Conservation (phyloP, 2,888 invertebrate genomes). For the Campaea margaritaria region DNA sequence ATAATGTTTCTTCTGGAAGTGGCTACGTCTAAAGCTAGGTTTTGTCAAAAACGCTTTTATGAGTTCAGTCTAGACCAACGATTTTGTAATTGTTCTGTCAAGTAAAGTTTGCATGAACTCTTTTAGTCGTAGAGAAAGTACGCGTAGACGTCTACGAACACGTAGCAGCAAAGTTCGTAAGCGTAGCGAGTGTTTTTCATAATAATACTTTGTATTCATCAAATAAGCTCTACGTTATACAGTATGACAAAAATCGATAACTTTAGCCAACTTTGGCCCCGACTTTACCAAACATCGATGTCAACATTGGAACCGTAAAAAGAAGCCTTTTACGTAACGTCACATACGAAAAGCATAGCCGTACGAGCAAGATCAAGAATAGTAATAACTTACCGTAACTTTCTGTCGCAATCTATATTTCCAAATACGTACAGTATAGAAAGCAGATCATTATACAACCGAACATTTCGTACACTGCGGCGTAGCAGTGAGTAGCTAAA, state of each 20-base stretch:
- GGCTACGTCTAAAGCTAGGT: slow-evolving; percentile 13
- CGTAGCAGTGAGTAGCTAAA: slow-evolving; percentile 31
- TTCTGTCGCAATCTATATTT: background rate
- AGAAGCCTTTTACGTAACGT: slow-evolving; percentile 29
- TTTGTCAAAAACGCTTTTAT: slow-evolving; percentile 19
- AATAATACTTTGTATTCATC: slow-evolving; percentile 6
- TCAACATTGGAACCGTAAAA: slow-evolving; percentile 14
- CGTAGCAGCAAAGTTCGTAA: slow-evolving; percentile 22
- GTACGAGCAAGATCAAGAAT: background rate
- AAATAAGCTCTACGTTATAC: slow-evolving; percentile 7
- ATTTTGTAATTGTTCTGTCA: slow-evolving; percentile 4
- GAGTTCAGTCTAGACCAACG: background rate
- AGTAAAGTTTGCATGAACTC: slow-evolving; percentile 1
- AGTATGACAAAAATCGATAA: slow-evolving; percentile 18
- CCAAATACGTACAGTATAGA: too few species aligned
- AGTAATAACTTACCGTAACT: background rate
- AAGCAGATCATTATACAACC: background rate
- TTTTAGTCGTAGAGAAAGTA: slow-evolving; percentile 1
- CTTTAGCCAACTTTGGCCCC: slow-evolving; percentile 1
- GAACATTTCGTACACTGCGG: slow-evolving; percentile 16
- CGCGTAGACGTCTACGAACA: slow-evolving; percentile 21
- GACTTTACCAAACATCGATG: slow-evolving; percentile 10
- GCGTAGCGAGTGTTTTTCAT: slow-evolving; percentile 11
- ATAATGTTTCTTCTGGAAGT: slow-evolving; percentile 23
- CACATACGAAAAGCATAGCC: background rate